Evolutionary conservation across 30 jellyfish, hydroid and myxozoan genomes (phyloP), one percentile per base, ranked within the genome.

Genomic region (Turritopsis rubra): DNA sequence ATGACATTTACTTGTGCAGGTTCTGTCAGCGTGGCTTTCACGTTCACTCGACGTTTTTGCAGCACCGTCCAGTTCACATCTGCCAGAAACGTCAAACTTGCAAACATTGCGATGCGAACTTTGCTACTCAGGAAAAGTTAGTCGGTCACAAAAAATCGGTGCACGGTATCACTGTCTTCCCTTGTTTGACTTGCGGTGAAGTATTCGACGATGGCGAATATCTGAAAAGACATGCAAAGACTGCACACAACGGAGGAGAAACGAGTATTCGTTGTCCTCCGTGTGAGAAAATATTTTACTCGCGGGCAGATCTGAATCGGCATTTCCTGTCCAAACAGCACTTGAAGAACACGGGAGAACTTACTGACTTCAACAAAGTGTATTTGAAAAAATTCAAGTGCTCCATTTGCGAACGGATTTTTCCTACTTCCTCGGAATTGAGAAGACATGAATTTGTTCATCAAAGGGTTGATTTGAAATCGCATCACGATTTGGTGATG

Each of bases 1-100:
- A 29, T 8, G 71, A 54, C 4, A 71, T 82, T 20, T 70, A 17
- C 52, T 21, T 82, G 8, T 82, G 88, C 73, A 66, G 73, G 21
- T 82, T 65, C 53, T 82, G 88, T 82, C 88, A 82, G 30, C 88
- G 88, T 31, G 88, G 88, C 54, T 82, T 65, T 82, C 88, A 82
- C 60, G 70, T 71, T 0, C 28, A 68, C 16, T 28, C 53, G 70
- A 18, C 75, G 7, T 82, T 65, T 25, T 18, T 52, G 0, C 72
- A 66, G n/a, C 88, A 82, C 31, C 73, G 52, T 21, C 60, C 53
- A 66, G 71, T 54, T 0, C 88, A 82, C 72, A 21, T 71, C 31
- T 68, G 86, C 23, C 76, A 65, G 53, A 82, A 82, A 29, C 71
- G 72, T 7, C 71, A 82, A 16, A 21, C 52, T n/a, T 82, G 88